phyloP scores from a whole-genome alignment of 2,113 vertebrate species.

The Ramphastos sulfuratus region DNA sequence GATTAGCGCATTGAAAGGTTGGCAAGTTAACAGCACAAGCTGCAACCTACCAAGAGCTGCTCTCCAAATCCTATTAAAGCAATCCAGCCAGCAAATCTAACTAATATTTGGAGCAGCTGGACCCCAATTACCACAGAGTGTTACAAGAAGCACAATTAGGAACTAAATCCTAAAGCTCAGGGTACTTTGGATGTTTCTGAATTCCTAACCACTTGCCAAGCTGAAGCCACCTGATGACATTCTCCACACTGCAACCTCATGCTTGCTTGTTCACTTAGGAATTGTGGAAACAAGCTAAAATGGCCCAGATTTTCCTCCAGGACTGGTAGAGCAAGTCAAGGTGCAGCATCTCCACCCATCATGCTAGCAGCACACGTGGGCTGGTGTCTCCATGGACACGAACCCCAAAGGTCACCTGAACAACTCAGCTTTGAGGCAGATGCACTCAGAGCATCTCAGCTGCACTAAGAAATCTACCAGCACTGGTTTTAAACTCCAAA shows the following conservation, averaged over 20 bases:
- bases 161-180: neutral
- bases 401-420: rapidly evolving
- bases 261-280: neutral
- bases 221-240: neutral
- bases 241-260: neutral
- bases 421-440: neutral
- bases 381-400: neutral
- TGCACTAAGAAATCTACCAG: neutral
- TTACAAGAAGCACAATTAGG: constrained; percentile 2
- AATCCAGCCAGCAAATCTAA: constrained; percentile 25
- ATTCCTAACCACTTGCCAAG: neutral
- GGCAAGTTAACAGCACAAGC: constrained; percentile 6
- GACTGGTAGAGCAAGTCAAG: neutral
- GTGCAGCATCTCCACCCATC: neutral
- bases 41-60: neutral
- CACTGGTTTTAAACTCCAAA: neutral
- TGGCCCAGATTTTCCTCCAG: neutral
- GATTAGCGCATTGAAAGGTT: constrained; percentile 40
- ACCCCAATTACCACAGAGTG: constrained; percentile 4
- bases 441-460: neutral
- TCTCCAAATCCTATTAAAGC: constrained; percentile 50
- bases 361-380: rapidly evolving
- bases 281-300: neutral
- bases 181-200: neutral
- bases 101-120: constrained; percentile 36